A percentile compares a stretch with the other conserved stretches of the same genome.
Evolutionary conservation across 2,113 vertebrate genomes (phyloP).

Genomic region (Atlantisia rogersi): DNA sequence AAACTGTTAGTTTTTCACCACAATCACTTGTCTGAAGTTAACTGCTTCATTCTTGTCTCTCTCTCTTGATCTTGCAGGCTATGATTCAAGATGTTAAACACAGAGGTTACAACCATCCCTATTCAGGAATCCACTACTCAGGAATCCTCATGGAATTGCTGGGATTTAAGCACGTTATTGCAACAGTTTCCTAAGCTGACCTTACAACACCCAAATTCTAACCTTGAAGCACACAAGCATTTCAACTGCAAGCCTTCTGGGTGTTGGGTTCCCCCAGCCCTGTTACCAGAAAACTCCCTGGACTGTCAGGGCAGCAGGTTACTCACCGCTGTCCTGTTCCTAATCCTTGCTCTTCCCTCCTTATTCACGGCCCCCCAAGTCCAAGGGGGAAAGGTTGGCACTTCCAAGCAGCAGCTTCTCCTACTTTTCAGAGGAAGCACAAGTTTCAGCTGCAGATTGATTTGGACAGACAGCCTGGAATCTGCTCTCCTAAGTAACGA

Average conservation of each 20-base stretch:
- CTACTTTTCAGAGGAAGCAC: not conserved
- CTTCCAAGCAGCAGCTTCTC: not conserved
- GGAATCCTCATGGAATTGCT: not conserved
- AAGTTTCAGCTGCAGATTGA: not conserved
- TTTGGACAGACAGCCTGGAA: not conserved
- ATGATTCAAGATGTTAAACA: not conserved
- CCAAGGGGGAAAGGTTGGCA: not conserved
- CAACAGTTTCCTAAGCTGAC: not conserved
- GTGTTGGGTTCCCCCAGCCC: not conserved
- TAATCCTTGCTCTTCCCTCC: not conserved
- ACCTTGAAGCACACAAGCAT: not conserved
- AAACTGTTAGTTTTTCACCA: not conserved
- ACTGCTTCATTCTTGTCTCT: not conserved
- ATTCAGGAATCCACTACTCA: not conserved
- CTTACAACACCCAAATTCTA: not conserved
- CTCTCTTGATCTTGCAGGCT: not conserved
- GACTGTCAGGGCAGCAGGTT: not conserved
- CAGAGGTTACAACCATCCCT: not conserved
- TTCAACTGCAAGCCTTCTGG: not conserved
- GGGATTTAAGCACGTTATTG: not conserved
- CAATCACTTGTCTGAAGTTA: not conserved
- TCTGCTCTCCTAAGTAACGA: not conserved
- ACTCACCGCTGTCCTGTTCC: not conserved
- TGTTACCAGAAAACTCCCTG: not conserved
- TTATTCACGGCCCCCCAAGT: accelerated